phyloP scores from a whole-genome alignment of 2,888 invertebrate genomes.

The Trissoscelio sp. region DNA sequence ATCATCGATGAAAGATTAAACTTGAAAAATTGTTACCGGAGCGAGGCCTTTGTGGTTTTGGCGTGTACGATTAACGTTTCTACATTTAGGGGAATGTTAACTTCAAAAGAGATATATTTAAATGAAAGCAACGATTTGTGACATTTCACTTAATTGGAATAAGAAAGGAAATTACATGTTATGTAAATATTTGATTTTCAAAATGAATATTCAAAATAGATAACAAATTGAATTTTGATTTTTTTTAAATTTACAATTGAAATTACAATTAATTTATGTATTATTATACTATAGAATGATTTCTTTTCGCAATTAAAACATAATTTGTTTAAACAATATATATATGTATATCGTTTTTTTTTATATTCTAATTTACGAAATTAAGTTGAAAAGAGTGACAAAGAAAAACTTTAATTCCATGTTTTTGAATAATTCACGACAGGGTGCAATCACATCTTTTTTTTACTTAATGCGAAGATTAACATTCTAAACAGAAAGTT shows the following conservation, averaged over 20 bases:
- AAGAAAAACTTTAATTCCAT: conserved; percentile 33
- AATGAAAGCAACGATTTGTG: conserved; percentile 3
- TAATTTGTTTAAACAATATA: not conserved
- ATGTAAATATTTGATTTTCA: conserved; percentile 13
- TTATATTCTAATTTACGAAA: conserved; percentile 17
- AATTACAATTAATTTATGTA: too few relatives aligned
- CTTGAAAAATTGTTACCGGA: conserved; percentile 42
- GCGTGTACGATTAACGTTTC: conserved; percentile 34
- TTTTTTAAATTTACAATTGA: too few relatives aligned
- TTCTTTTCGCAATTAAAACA: not conserved
- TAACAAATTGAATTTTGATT: not conserved
- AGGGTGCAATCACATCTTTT: conserved; percentile 21
- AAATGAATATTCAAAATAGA: not conserved
- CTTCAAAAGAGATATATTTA: conserved; percentile 9
- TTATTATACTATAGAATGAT: too few relatives aligned
- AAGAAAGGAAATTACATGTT: not conserved
- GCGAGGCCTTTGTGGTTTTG: conserved; percentile 30
- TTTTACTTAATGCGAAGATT: conserved; percentile 29
- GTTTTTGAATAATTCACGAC: conserved; percentile 39
- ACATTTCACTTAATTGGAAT: conserved; percentile 36
- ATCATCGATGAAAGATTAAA: conserved; percentile 57
- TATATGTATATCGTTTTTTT: not conserved
- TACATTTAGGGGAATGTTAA: conserved; percentile 24
- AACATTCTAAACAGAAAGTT: conserved; percentile 48
- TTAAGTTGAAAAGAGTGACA: conserved; percentile 27